These are phyloP conservation scores for Albula goreensis DNA, from an alignment of 2,113 vertebrate species.

Conservation along the genomic window DNA sequence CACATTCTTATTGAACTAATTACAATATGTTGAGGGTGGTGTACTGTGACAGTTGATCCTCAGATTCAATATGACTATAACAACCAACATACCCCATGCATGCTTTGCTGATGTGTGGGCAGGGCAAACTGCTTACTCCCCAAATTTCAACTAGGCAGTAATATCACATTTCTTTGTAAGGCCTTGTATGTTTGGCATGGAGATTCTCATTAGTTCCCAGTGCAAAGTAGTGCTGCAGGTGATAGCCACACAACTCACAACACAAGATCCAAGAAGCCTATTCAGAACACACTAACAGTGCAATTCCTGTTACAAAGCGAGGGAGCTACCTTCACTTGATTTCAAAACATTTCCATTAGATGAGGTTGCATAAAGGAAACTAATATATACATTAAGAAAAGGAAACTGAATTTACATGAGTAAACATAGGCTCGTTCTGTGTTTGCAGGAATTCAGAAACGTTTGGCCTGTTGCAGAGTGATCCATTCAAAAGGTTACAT, in stretches of 20 bases:
- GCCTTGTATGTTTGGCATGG: slow-evolving; percentile 10
- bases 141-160: slow-evolving; percentile 7
- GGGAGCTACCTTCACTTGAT: background rate
- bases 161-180: slow-evolving; percentile 28
- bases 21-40: background rate
- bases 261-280: background rate
- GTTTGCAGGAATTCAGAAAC: slow-evolving; percentile 7
- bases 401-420: background rate
- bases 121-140: slow-evolving; percentile 17
- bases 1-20: background rate
- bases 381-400: background rate
- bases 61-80: background rate
- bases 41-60: background rate
- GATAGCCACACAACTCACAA: background rate
- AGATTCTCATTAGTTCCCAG: slow-evolving; percentile 30
- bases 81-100: background rate
- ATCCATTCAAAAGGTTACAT: slow-evolving; percentile 16
- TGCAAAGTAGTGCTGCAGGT: slow-evolving; percentile 22
- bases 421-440: background rate
- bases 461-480: slow-evolving; percentile 2
- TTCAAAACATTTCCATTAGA: background rate
- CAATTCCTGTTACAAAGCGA: background rate
- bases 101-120: background rate
- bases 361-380: background rate
- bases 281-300: background rate